These are phyloP conservation scores for Hemithea aestivaria DNA, from an alignment of 2,888 invertebrate genomes.

Conservation along the genomic window DNA sequence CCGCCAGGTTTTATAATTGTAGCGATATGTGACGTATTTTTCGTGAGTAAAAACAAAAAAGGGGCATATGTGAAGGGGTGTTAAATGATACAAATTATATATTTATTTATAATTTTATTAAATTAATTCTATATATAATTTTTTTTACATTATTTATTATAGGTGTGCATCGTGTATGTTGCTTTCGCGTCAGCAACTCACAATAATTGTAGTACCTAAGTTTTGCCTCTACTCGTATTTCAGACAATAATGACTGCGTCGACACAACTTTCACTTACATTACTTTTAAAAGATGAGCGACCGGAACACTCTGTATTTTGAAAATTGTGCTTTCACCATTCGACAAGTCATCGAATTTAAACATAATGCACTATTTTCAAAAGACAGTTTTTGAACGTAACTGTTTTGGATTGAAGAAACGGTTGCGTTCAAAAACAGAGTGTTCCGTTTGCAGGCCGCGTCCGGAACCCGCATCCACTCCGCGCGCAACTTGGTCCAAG, in stretches of 20 bases:
- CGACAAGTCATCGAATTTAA: background rate
- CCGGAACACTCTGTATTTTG: background rate
- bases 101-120: slow-evolving; percentile 78
- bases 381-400: slow-evolving; percentile 3
- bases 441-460: slow-evolving; percentile 32
- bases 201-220: slow-evolving; percentile 58
- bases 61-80: too few relatives aligned
- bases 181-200: slow-evolving; percentile 51
- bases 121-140: slow-evolving; percentile 79
- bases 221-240: slow-evolving; percentile 61
- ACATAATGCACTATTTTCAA: slow-evolving; percentile 3
- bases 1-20: too few relatives aligned
- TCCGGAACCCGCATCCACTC: slow-evolving; percentile 25
- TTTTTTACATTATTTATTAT: slow-evolving; percentile 76
- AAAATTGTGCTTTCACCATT: slow-evolving; percentile 1
- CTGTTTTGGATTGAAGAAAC: background rate
- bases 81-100: slow-evolving; percentile 46
- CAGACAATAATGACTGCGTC: slow-evolving; percentile 42
- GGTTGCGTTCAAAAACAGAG: slow-evolving; percentile 11
- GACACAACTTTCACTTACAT: slow-evolving; percentile 25
- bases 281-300: background rate
- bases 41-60: too few relatives aligned
- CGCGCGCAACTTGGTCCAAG: slow-evolving; percentile 59
- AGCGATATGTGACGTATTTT: too few relatives aligned
- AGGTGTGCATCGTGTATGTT: slow-evolving; percentile 72